phyloP scores from a whole-genome alignment of 2,888 invertebrate genomes.

The Dryocosmus kuriphilus region DNA sequence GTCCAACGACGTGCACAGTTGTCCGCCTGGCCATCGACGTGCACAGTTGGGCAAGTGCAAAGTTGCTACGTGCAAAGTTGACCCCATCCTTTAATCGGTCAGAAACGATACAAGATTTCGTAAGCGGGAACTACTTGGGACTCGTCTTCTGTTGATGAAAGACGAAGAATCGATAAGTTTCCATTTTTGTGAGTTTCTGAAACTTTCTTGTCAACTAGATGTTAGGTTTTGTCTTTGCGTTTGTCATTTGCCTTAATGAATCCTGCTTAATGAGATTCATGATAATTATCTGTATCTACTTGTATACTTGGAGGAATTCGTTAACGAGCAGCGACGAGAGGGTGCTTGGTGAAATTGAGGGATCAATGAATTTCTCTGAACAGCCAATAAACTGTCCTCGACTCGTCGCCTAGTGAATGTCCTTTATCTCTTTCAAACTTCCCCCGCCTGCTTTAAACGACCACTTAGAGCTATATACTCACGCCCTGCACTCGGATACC shows the following conservation, averaged over 20 bases:
- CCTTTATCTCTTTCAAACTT: constrained; percentile 23
- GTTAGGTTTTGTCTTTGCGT: constrained; percentile 42
- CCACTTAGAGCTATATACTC: constrained; percentile 39
- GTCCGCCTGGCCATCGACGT: no score
- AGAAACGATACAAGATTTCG: neutral
- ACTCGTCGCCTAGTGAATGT: constrained; percentile 14
- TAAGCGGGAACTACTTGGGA: neutral
- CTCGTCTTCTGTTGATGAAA: neutral
- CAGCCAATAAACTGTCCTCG: constrained; percentile 40
- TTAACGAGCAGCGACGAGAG: neutral
- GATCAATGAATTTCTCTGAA: neutral
- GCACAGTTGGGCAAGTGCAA: no score
- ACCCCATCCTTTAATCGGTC: no score
- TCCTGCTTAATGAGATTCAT: neutral
- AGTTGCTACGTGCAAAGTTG: no score
- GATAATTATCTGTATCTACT: neutral
- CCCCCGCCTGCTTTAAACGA: constrained; percentile 10
- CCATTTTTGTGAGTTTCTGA: constrained; percentile 29
- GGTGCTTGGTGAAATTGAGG: neutral
- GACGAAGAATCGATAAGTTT: constrained; percentile 31
- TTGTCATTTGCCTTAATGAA: constrained; percentile 38
- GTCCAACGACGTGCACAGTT: no score
- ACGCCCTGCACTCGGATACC: constrained; percentile 26
- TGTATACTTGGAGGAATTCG: neutral
- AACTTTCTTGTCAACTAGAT: constrained; percentile 44